Percentiles rank a stretch among this genome's conserved stretches.
phyloP scores from a whole-genome alignment of 2,888 invertebrate genomes.

The Clusia tigrina region DNA sequence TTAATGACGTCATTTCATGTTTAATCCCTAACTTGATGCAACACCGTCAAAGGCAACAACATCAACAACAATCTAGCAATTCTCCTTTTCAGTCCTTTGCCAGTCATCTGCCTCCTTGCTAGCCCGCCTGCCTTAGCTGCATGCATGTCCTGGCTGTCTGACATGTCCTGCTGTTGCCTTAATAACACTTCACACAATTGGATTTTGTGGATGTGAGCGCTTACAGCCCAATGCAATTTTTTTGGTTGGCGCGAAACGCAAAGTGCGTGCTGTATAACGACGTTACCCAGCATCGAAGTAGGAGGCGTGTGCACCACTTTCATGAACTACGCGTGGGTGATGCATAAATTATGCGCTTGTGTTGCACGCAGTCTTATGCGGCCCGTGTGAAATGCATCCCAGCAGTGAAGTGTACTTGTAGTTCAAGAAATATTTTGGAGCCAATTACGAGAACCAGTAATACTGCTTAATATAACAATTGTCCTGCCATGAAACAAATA shows the following conservation, averaged over 20 bases:
- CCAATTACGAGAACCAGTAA: no score
- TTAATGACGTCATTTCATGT: conserved; percentile 37
- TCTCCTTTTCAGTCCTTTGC: neutral
- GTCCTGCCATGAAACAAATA: no score
- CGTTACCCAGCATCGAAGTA: no score
- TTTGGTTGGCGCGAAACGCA: no score
- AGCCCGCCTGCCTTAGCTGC: no score
- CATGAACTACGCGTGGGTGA: neutral
- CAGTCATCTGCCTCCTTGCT: no score
- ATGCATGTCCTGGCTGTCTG: conserved; percentile 34
- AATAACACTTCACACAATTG: conserved; percentile 25
- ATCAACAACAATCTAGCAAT: neutral
- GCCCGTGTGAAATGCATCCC: no score
- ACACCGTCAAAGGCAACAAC: conserved; percentile 6
- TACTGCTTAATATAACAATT: no score
- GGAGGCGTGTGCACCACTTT: no score
- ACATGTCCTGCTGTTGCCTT: conserved; percentile 14
- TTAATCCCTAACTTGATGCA: conserved; percentile 20
- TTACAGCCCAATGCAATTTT: neutral
- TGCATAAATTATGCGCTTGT: conserved; percentile 8
- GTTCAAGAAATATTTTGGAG: no score
- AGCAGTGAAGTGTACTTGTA: no score
- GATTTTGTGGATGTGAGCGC: conserved; percentile 12
- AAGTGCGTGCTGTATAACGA: no score
- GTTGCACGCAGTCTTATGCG: neutral